phyloP scores from a whole-genome alignment of 2,113 vertebrate species.

The Pseudorasbora parva region DNA sequence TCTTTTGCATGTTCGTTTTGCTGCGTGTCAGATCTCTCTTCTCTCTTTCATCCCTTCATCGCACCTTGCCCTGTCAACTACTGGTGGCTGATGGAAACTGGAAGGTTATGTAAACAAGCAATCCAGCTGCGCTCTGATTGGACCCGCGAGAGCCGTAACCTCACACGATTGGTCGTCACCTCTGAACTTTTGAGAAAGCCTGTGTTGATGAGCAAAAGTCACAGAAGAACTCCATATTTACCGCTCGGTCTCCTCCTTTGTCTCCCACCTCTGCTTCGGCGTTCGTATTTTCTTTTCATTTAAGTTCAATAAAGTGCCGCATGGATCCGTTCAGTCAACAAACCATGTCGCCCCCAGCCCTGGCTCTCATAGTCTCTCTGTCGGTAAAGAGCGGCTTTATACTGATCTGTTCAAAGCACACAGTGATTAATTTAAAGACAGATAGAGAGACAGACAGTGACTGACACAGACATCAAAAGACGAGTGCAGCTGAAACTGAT shows the following conservation, averaged over 20 bases:
- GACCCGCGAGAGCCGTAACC: neutral
- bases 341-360: slow-evolving; percentile 20
- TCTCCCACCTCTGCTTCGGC: neutral
- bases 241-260: neutral
- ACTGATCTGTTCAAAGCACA: slow-evolving; percentile 70
- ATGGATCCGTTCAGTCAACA: slow-evolving; percentile 43
- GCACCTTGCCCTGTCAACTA: neutral
- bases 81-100: slow-evolving; percentile 24
- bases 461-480: slow-evolving; percentile 73
- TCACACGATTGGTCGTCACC: neutral
- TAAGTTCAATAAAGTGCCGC: slow-evolving; percentile 32
- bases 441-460: slow-evolving; percentile 69
- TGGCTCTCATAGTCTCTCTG: slow-evolving; percentile 29
- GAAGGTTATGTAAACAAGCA: slow-evolving; percentile 44
- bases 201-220: slow-evolving; percentile 13
- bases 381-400: slow-evolving; percentile 59
- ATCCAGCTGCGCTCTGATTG: slow-evolving; percentile 6
- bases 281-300: slow-evolving; percentile 35
- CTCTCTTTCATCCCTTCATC: slow-evolving; percentile 43
- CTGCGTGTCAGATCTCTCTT: slow-evolving; percentile 34
- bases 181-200: slow-evolving; percentile 5
- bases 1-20: slow-evolving; percentile 19
- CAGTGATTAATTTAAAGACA: slow-evolving; percentile 75
- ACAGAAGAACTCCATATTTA: slow-evolving; percentile 7
- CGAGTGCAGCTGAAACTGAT: slow-evolving; percentile 61